Conservation (phyloP, 2,888 invertebrate species). For the Homarus gammarus region DNA sequence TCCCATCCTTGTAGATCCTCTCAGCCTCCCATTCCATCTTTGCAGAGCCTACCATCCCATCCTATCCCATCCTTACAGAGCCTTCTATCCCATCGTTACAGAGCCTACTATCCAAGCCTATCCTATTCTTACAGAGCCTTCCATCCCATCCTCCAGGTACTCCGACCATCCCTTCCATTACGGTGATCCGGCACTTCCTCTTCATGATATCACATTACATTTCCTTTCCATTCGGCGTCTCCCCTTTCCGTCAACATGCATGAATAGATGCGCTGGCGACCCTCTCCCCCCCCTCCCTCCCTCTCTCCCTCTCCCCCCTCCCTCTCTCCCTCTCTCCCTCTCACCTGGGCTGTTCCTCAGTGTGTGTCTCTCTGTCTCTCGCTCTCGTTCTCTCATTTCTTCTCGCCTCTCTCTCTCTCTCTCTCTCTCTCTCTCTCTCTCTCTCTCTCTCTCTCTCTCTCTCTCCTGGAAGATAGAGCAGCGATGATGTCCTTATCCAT, state of each 20-base stretch:
- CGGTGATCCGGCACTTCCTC: slow-evolving; percentile 14
- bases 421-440: no score
- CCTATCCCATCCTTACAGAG: background rate
- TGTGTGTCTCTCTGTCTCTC: slow-evolving; percentile 12
- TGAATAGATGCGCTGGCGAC: slow-evolving; percentile 2
- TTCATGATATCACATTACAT: slow-evolving; percentile 37
- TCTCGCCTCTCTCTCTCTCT: background rate
- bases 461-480: no score
- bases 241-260: slow-evolving; percentile 25
- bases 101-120: background rate
- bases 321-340: slow-evolving; percentile 28
- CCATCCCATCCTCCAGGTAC: background rate
- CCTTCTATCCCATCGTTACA: background rate
- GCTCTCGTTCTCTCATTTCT: background rate
- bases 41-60: background rate
- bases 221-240: slow-evolving; percentile 24
- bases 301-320: slow-evolving; percentile 10
- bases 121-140: background rate
- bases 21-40: background rate
- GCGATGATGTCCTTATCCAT: no score
- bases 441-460: no score
- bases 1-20: background rate
- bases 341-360: slow-evolving; percentile 9
- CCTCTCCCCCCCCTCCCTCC: slow-evolving; percentile 5
- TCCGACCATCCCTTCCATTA: background rate